Percentiles rank a stretch among this genome's conserved stretches.
Evolutionary conservation across 1,140 invertebrate genomes (phyloP).

Genomic region (Daktulosphaira vitifoliae): DNA sequence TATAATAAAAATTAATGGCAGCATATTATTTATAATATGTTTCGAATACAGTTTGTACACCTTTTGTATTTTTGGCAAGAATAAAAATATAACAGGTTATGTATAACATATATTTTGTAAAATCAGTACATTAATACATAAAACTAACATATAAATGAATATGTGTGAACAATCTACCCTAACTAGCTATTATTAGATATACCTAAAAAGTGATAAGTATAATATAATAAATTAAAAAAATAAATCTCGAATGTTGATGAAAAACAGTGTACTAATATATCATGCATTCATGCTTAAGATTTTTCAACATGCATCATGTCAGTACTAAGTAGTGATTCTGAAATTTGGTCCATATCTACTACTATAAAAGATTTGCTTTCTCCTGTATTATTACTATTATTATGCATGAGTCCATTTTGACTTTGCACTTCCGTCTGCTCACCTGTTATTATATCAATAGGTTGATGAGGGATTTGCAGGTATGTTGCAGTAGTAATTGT

Average conservation of each 20-base stretch:
- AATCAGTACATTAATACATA: too few relatives aligned
- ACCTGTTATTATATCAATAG: slow-evolving; percentile 30
- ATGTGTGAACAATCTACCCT: too few relatives aligned
- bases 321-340: background rate
- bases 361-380: slow-evolving; percentile 6
- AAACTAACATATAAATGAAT: too few relatives aligned
- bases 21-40: too few relatives aligned
- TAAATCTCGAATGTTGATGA: slow-evolving; percentile 1
- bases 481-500: slow-evolving; percentile 21
- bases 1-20: too few relatives aligned
- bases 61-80: too few relatives aligned
- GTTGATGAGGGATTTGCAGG: slow-evolving; percentile 23
- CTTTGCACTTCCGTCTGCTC: slow-evolving; percentile 7
- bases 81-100: too few relatives aligned
- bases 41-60: too few relatives aligned
- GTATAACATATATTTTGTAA: too few relatives aligned
- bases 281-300: slow-evolving; percentile 21
- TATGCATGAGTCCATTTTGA: slow-evolving; percentile 20
- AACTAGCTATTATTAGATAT: too few relatives aligned
- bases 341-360: slow-evolving; percentile 1
- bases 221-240: background rate
- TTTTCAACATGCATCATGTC: background rate
- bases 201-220: too few relatives aligned
- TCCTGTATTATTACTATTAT: slow-evolving; percentile 20
- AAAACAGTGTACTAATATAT: background rate